Base-by-base conservation (phyloP, 2,113 vertebrate genomes). In the Pelecanoides urinatrix region DNA sequence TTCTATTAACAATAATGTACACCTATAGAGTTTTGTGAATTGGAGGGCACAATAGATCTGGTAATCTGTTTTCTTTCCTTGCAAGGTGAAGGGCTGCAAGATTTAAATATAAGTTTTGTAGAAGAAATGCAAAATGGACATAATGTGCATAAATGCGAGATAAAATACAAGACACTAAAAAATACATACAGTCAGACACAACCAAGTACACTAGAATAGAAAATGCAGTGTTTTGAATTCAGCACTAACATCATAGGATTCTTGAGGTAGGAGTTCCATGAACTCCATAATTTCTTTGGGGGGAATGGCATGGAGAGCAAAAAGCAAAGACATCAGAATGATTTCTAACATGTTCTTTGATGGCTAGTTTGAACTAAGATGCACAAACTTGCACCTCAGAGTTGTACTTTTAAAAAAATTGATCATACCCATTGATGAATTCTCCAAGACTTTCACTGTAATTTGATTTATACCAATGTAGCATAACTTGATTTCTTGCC, bases 391-490 rank as follows among this genome's bases (percentile, higher is more conserved):
- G 27, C 23, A 61, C 25, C 58, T 83, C 30, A 78, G 62, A 81
- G 44, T 72, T 29, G 19, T 49, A 55, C 23, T 66, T 90, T 38
- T 16, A 3, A 71, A 90, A 84, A 86, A 92, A 92, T 88, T 12
- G 5, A 25, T 91, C 55, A 19, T 58, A 67, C 40, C 4, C 20
- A 84, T 77, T 81, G 89, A 91, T 72, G 70, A 89, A 89, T 86
- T 91, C 61, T 94, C 14, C 20, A 45, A 56, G 89, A 72, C 38
- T 81, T 84, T 71, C 61, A 71, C 61, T 81, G 10, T 67, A 89
- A 91, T 89, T 91, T 95, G 73, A 91, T 95, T 96, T 86, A 67
- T 94, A 78, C 25, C 52, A 81, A 30, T 44, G 19, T 72, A 85
- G 52, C 84, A 85, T 81, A 94, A 85, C 59, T 87, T 94, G 76